A percentile compares a stretch with the other conserved stretches of the same genome.
Conservation (phyloP, 1,140 invertebrate genomes). For the Latrodectus geometricus region DNA sequence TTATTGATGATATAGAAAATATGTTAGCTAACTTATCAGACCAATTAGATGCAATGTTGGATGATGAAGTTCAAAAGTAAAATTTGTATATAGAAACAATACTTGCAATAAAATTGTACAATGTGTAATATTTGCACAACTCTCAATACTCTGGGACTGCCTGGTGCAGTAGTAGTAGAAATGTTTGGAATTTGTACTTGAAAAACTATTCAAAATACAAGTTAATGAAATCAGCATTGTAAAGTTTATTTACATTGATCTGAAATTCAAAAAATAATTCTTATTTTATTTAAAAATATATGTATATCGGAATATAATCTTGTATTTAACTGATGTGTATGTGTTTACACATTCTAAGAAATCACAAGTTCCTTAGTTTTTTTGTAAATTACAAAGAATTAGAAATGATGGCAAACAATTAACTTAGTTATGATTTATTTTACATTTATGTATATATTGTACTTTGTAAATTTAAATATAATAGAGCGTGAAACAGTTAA, state of each 20-base stretch:
- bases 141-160: constrained; percentile 36
- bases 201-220: background rate
- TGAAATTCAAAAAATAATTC: background rate
- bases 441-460: too few species aligned
- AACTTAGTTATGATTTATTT: too few species aligned
- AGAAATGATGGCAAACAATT: too few species aligned
- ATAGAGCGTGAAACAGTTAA: too few species aligned
- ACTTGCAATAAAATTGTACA: background rate
- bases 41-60: constrained; percentile 93
- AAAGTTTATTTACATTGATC: background rate
- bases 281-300: too few species aligned
- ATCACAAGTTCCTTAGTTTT: too few species aligned
- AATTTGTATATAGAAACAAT: constrained; percentile 6
- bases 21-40: constrained; percentile 95
- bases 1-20: constrained; percentile 96
- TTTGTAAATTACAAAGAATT: too few species aligned
- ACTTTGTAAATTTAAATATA: too few species aligned
- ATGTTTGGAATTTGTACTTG: background rate
- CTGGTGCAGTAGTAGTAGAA: constrained; percentile 38
- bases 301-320: too few species aligned
- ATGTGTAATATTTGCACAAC: background rate
- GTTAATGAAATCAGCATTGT: background rate
- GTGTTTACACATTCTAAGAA: too few species aligned
- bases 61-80: constrained; percentile 74
- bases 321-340: too few species aligned